Percentiles rank a stretch among this genome's conserved stretches.
Evolutionary conservation across 2,113 vertebrate species (phyloP).

Genomic region (Leptobrachium leishanense): DNA sequence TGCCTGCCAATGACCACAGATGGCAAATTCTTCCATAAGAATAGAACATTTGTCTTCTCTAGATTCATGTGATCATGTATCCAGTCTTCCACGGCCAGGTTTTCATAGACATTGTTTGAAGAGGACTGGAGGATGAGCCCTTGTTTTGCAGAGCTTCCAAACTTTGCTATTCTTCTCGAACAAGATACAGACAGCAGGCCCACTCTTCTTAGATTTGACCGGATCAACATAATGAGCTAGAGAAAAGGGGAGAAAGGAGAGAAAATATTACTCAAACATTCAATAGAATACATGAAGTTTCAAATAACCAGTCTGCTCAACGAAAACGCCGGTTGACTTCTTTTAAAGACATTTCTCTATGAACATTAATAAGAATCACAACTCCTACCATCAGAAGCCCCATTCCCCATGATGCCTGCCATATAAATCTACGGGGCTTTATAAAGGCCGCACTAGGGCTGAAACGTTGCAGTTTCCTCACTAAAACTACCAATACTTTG

Average conservation of each 20-base stretch:
- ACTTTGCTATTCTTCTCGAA: conserved; percentile 16
- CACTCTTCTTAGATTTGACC: neutral
- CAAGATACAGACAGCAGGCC: neutral
- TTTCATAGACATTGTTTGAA: conserved; percentile 82
- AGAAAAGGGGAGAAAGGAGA: neutral
- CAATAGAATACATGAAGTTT: too few species aligned
- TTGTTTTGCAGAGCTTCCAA: conserved; percentile 56
- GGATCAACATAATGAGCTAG: conserved; percentile 17
- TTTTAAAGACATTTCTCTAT: too few species aligned
- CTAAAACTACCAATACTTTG: too few species aligned
- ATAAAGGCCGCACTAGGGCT: too few species aligned
- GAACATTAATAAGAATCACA: too few species aligned
- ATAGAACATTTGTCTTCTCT: conserved; percentile 70
- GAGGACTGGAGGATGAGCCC: conserved; percentile 76
- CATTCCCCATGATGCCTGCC: too few species aligned
- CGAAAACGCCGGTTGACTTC: too few species aligned
- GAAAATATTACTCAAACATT: too few species aligned
- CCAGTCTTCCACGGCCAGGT: conserved; percentile 95
- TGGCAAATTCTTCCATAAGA: conserved; percentile 86
- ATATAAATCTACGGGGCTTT: too few species aligned
- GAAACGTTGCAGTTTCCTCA: too few species aligned
- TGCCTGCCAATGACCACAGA: conserved; percentile 90
- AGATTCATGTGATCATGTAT: conserved; percentile 83
- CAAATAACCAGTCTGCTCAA: too few species aligned
- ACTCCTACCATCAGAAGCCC: too few species aligned